Percentiles rank a stretch among this genome's conserved stretches.
Conservation (phyloP, 2,113 vertebrate species). For the Prietella phreatophila region DNA sequence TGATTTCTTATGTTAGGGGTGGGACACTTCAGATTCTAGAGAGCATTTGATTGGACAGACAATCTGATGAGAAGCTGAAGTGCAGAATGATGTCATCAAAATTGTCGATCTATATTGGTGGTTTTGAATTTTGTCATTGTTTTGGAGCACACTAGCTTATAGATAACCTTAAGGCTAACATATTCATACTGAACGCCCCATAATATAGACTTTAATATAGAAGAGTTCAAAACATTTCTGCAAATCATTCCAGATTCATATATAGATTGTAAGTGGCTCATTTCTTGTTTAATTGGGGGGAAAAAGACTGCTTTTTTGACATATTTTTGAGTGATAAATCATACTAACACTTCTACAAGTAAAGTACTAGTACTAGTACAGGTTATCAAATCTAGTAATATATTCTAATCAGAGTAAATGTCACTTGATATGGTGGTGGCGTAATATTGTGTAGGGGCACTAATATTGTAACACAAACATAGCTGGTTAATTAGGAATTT, state of each 20-base stretch:
- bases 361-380: not conserved
- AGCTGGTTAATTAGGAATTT: not conserved
- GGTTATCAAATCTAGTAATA: not conserved
- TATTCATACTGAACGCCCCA: too few relatives aligned
- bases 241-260: not conserved
- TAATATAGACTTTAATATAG: not conserved
- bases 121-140: too few relatives aligned
- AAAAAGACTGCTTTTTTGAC: not conserved
- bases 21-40: too few relatives aligned
- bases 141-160: too few relatives aligned
- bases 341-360: not conserved
- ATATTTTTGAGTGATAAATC: not conserved
- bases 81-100: too few relatives aligned
- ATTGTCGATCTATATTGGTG: too few relatives aligned
- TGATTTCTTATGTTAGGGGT: too few relatives aligned
- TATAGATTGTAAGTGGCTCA: not conserved
- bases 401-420: not conserved
- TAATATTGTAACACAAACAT: not conserved
- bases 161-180: too few relatives aligned
- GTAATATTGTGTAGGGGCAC: not conserved
- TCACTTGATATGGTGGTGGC: not conserved
- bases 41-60: too few relatives aligned
- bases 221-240: not conserved
- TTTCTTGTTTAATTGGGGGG: not conserved
- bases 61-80: too few relatives aligned